Evolutionary conservation across 2,797 vertebrate species (phyloP), one percentile per base, ranked within the genome.

Genomic region (Bradypus variegatus): DNA sequence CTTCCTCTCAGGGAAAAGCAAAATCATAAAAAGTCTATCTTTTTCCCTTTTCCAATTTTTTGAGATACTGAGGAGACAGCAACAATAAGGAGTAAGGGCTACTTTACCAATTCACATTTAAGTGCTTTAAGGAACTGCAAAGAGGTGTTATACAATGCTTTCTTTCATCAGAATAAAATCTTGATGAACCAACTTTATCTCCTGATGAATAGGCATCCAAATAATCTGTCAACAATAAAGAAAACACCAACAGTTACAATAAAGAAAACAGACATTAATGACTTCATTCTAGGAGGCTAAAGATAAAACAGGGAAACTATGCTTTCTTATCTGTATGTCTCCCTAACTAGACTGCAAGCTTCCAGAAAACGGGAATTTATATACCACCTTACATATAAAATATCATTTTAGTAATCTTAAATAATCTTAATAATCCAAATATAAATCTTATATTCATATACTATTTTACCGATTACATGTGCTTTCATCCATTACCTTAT

Each of bases 111-210:
- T 90, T 95, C 80, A 87, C 93, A 62, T 96, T 89, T 76, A 97
- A 96, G 21, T 93, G 96, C 93, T 93, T 97, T 53, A 95, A 96
- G 38, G 98, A 97, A 89, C 97, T 97, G 62, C 70, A 94, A 70
- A 97, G 96, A 64, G 96, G 96, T 90, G 93, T 96, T 78, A 88
- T 92, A 72, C 89, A 97, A 50, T 95, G 83, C 72, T 96, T 97
- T 94, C 96, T 96, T 90, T 97, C 95, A 89, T 91, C 94, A 81
- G 80, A 94, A 27, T 90, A 73, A 80, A 73, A 86, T 81, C 95
- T 97, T 93, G 88, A 92, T 81, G 95, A 91, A 92, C n/a, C 95
- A 95, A 93, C 29, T 72, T 95, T 94, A 92, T 97, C 97, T 97
- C 96, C 96, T 85, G 95, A 93, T 36, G 89, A 97, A 78, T 48